phyloP scores from a whole-genome alignment of 30 jellyfish, hydroid and myxozoan genomes.

The Hydra vulgaris region DNA sequence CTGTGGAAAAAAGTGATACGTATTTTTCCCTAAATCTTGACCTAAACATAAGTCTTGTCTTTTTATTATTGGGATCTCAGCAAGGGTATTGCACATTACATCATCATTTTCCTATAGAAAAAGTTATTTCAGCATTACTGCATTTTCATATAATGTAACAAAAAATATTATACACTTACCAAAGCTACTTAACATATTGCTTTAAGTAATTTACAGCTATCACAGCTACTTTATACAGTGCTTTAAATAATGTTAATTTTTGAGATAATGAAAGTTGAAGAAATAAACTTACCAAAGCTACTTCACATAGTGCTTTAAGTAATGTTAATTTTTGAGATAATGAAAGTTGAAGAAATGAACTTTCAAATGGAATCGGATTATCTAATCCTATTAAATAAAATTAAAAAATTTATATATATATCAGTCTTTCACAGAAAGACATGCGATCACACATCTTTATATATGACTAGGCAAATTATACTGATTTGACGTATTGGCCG shows the following conservation, averaged over 20 bases:
- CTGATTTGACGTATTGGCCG: too few species aligned
- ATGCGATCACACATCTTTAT: too few species aligned
- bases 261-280: slow-evolving; percentile 43
- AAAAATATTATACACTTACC: too few species aligned
- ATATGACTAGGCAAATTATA: too few species aligned
- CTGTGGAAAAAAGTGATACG: slow-evolving; percentile 70
- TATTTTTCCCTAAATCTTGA: slow-evolving; percentile 44
- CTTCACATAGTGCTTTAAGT: slow-evolving; percentile 75
- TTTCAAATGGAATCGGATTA: slow-evolving; percentile 42
- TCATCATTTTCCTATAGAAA: slow-evolving; percentile 51
- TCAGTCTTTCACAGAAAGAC: too few species aligned
- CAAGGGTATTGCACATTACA: slow-evolving; percentile 44
- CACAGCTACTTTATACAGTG: slow-evolving; percentile 71
- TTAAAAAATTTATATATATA: too few species aligned
- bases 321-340: slow-evolving; percentile 46
- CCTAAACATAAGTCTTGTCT: slow-evolving; percentile 81
- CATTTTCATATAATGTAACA: too few species aligned
- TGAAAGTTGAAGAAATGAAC: slow-evolving; percentile 39
- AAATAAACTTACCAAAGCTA: slow-evolving; percentile 58
- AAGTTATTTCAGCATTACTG: too few species aligned
- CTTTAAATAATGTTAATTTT: too few species aligned
- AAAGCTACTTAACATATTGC: not conserved
- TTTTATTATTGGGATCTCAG: slow-evolving; percentile 41
- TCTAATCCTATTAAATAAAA: slow-evolving; percentile 28
- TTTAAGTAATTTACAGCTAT: too few species aligned